phyloP scores from a whole-genome alignment of 1,140 invertebrate species.

The Drosophila repletoides region DNA sequence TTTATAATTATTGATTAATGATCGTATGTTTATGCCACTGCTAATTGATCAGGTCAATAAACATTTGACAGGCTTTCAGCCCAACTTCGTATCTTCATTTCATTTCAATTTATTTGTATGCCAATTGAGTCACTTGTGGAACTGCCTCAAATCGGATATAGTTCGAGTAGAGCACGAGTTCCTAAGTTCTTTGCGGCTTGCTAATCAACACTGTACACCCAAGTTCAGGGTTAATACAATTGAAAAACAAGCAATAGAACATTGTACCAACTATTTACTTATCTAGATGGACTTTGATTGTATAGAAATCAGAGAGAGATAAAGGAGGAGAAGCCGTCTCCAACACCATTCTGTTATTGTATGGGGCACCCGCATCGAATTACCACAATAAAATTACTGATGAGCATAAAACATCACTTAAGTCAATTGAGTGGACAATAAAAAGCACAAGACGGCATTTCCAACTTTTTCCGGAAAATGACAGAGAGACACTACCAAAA shows the following conservation, averaged over 20 bases:
- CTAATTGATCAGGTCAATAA: slow-evolving; percentile 15
- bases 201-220: slow-evolving; percentile 25
- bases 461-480: slow-evolving; percentile 14
- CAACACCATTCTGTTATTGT: not conserved
- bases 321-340: not conserved
- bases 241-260: too few relatives aligned
- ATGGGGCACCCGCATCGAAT: not conserved
- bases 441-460: not conserved
- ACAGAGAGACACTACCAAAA: too few relatives aligned
- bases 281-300: slow-evolving; percentile 1
- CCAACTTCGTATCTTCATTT: not conserved
- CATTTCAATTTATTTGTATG: slow-evolving; percentile 3
- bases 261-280: not conserved
- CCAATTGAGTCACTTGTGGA: not conserved
- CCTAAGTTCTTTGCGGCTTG: not conserved
- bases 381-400: slow-evolving; percentile 11
- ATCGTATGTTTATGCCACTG: not conserved
- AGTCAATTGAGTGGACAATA: slow-evolving; percentile 30
- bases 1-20: slow-evolving; percentile 27
- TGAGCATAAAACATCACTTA: slow-evolving; percentile 17
- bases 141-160: slow-evolving; percentile 13
- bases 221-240: slow-evolving; percentile 28
- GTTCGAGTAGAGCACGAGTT: too few relatives aligned
- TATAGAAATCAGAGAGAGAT: not conserved
- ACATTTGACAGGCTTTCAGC: not conserved